Evolutionary conservation across 1,140 invertebrate genomes (phyloP).

Genomic region (Drosophila pseudoananassae): DNA sequence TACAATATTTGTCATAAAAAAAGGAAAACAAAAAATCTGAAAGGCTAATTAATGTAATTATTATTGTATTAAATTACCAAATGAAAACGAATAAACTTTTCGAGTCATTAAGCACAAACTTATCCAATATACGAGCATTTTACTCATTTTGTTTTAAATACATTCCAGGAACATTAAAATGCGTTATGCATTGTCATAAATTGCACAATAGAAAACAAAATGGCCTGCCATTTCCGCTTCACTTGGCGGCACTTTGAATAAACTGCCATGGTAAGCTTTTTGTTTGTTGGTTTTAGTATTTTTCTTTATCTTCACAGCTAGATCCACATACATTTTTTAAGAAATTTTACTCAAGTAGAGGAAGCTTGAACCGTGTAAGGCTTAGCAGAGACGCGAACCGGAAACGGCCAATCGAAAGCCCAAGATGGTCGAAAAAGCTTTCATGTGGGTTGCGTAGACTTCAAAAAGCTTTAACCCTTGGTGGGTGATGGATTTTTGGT

Average conservation of each 20-base stretch:
- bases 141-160: slow-evolving; percentile 45
- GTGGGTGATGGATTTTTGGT: slow-evolving; percentile 6
- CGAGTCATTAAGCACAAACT: slow-evolving; percentile 67
- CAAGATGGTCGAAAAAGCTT: slow-evolving; percentile 56
- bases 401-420: slow-evolving; percentile 38
- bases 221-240: slow-evolving; percentile 12
- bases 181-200: slow-evolving; percentile 31
- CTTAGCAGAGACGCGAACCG: slow-evolving; percentile 46
- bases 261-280: slow-evolving; percentile 16
- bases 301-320: not conserved
- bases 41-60: slow-evolving; percentile 80
- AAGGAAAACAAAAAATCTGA: slow-evolving; percentile 5
- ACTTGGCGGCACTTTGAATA: not conserved
- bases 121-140: slow-evolving; percentile 3
- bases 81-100: slow-evolving; percentile 63
- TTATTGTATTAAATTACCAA: slow-evolving; percentile 71
- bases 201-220: slow-evolving; percentile 11
- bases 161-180: slow-evolving; percentile 13
- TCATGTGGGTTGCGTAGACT: slow-evolving; percentile 15
- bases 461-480: slow-evolving; percentile 24
- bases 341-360: not conserved
- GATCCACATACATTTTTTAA: not conserved
- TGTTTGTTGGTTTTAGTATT: not conserved
- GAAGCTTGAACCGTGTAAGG: slow-evolving; percentile 6
- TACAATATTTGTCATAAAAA: slow-evolving; percentile 48